Evolutionary conservation across 1,140 invertebrate species (phyloP).

Genomic region (Diorhabda elongata): DNA sequence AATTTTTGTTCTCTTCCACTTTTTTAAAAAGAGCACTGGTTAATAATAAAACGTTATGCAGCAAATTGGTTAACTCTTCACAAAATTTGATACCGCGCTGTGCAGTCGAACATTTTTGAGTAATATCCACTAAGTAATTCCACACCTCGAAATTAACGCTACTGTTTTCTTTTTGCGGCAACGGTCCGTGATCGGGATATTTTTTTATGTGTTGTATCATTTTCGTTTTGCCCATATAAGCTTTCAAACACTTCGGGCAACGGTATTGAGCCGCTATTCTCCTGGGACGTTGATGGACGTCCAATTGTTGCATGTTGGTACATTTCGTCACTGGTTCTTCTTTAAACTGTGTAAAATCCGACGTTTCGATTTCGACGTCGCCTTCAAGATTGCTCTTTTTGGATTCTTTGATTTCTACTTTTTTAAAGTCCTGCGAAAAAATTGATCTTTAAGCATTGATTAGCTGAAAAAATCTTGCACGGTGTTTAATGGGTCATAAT

Average conservation of each 20-base stretch:
- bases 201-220: constrained; percentile 61
- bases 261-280: constrained; percentile 54
- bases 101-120: constrained; percentile 34
- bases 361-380: constrained; percentile 31
- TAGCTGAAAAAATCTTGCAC: no score
- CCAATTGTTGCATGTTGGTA: constrained; percentile 13
- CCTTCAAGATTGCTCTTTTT: not conserved
- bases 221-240: constrained; percentile 53
- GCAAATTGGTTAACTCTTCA: constrained; percentile 38
- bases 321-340: constrained; percentile 22
- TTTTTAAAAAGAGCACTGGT: constrained; percentile 41
- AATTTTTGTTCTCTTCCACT: constrained; percentile 29
- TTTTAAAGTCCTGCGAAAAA: constrained; percentile 39
- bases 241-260: constrained; percentile 57
- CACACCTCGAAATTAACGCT: constrained; percentile 37
- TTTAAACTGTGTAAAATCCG: constrained; percentile 34
- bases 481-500: no score
- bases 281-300: constrained; percentile 44
- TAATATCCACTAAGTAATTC: constrained; percentile 40
- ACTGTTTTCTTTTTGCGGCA: constrained; percentile 25
- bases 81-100: constrained; percentile 41
- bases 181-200: constrained; percentile 58
- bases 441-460: not conserved
- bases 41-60: constrained; percentile 36
- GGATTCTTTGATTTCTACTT: constrained; percentile 33